Percentiles rank a stretch among this genome's conserved stretches.
These are phyloP conservation scores for Crocallis elinguaria DNA, from an alignment of 2,888 invertebrate genomes.

Conservation along the genomic window DNA sequence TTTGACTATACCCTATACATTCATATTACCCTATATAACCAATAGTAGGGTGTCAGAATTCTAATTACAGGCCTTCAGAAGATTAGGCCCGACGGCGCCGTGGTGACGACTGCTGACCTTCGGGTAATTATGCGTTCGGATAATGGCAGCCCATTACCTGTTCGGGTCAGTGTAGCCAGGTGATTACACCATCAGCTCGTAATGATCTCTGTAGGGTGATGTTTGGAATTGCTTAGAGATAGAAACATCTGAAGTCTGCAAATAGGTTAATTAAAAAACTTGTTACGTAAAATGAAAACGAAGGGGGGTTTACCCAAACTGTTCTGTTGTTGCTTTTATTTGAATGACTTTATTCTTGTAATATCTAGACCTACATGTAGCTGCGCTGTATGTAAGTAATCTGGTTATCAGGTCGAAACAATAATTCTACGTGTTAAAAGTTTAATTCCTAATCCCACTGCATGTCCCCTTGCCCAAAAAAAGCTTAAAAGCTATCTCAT, in stretches of 20 bases:
- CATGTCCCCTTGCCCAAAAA: not conserved
- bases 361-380: too few species aligned
- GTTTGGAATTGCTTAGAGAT: not conserved
- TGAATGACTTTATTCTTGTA: too few species aligned
- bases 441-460: not conserved
- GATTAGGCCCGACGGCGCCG: slow-evolving; percentile 1
- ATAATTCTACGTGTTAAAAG: too few species aligned
- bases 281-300: too few species aligned
- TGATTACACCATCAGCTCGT: slow-evolving; percentile 19
- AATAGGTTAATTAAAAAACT: too few species aligned
- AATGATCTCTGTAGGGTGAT: slow-evolving; percentile 4
- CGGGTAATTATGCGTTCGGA: slow-evolving; percentile 23
- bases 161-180: slow-evolving; percentile 13
- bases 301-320: too few species aligned
- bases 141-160: slow-evolving; percentile 19
- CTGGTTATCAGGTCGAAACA: too few species aligned
- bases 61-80: slow-evolving; percentile 9
- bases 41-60: not conserved
- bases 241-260: too few species aligned
- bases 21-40: not conserved
- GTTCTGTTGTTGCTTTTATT: too few species aligned
- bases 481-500: slow-evolving; percentile 33
- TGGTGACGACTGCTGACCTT: slow-evolving; percentile 17
- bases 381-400: too few species aligned
- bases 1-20: not conserved